Conservation (phyloP, 2,888 invertebrate genomes). For the Monopis laevigella region DNA sequence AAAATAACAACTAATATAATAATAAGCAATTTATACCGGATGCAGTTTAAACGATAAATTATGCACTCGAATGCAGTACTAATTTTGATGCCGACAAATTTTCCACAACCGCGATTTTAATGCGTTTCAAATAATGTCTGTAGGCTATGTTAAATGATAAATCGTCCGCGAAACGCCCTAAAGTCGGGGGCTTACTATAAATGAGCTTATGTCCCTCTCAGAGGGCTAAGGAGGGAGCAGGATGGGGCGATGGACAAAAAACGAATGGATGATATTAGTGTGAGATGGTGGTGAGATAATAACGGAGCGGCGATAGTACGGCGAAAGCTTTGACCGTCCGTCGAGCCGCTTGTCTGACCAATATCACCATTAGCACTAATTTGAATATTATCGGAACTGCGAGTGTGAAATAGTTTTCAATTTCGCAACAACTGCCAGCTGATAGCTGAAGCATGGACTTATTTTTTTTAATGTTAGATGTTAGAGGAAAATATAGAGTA, state of each 20-base stretch:
- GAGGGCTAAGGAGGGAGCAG: slow-evolving; percentile 34
- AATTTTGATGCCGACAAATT: slow-evolving; percentile 66
- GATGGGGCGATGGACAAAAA: slow-evolving; percentile 57
- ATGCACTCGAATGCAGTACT: slow-evolving; percentile 58
- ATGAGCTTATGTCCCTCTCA: slow-evolving; percentile 42
- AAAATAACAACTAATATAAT: background rate
- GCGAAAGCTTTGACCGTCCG: slow-evolving; percentile 42
- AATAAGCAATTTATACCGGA: slow-evolving; percentile 7
- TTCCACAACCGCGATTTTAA: slow-evolving; percentile 64
- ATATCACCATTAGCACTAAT: slow-evolving; percentile 53
- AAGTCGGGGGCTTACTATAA: slow-evolving; percentile 53
- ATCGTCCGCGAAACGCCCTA: slow-evolving; percentile 60
- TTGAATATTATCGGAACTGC: slow-evolving; percentile 41
- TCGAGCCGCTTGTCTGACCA: slow-evolving; percentile 44
- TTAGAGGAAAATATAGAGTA: too few species aligned
- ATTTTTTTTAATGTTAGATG: too few species aligned
- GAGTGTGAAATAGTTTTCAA: slow-evolving; percentile 44
- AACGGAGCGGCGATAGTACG: slow-evolving; percentile 51
- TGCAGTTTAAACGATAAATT: slow-evolving; percentile 50
- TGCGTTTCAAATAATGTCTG: slow-evolving; percentile 67
- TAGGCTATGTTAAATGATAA: slow-evolving; percentile 66
- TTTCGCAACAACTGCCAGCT: slow-evolving; percentile 24
- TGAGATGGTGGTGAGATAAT: slow-evolving; percentile 66
- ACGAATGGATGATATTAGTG: slow-evolving; percentile 58
- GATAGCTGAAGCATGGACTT: too few species aligned